Percentiles rank a stretch among this genome's conserved stretches.
These are phyloP conservation scores for Scaptomyza reducta DNA, from an alignment of 2,888 invertebrate species.

Conservation along the genomic window DNA sequence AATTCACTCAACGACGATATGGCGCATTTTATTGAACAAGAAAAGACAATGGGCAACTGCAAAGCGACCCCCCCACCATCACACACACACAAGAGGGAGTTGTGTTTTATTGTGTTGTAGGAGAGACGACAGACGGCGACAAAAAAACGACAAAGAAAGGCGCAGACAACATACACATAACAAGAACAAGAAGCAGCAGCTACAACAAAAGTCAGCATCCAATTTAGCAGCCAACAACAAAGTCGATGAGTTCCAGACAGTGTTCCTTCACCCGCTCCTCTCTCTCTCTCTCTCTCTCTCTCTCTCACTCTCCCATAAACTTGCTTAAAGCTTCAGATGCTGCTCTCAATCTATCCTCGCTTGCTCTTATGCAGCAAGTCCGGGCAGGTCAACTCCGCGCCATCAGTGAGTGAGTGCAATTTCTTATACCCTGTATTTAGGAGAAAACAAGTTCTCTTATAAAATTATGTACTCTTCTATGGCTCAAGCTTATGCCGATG, in stretches of 20 bases:
- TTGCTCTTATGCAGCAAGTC: slow-evolving; percentile 4
- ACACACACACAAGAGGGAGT: slow-evolving; percentile 54
- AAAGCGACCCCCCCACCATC: slow-evolving; percentile 27
- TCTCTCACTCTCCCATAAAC: slow-evolving; percentile 1
- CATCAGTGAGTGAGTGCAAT: slow-evolving; percentile 7
- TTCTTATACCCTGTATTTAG: slow-evolving; percentile 30
- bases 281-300: slow-evolving; percentile 10
- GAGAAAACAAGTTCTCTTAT: not conserved
- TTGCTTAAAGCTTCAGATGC: slow-evolving; percentile 13
- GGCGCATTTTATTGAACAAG: slow-evolving; percentile 70
- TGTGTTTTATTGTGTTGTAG: slow-evolving; percentile 58
- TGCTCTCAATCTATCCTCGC: slow-evolving; percentile 7
- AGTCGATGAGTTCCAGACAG: slow-evolving; percentile 34
- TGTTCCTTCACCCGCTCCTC: slow-evolving; percentile 13
- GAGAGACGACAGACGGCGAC: slow-evolving; percentile 28
- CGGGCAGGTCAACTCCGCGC: slow-evolving; percentile 34
- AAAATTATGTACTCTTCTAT: not conserved
- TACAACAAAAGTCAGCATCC: too few species aligned
- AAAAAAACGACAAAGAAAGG: slow-evolving; percentile 31
- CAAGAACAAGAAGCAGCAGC: slow-evolving; percentile 26
- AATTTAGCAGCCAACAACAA: slow-evolving; percentile 61
- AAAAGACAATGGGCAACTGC: slow-evolving; percentile 66
- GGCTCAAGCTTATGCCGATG: not conserved
- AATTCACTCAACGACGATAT: slow-evolving; percentile 47
- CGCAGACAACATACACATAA: slow-evolving; percentile 36